Percentiles rank a stretch among this genome's conserved stretches.
These are phyloP conservation scores for Mnemiopsis leidyi DNA, from an alignment of 37 sponge, comb jelly and placozoan species.

Conservation along the genomic window DNA sequence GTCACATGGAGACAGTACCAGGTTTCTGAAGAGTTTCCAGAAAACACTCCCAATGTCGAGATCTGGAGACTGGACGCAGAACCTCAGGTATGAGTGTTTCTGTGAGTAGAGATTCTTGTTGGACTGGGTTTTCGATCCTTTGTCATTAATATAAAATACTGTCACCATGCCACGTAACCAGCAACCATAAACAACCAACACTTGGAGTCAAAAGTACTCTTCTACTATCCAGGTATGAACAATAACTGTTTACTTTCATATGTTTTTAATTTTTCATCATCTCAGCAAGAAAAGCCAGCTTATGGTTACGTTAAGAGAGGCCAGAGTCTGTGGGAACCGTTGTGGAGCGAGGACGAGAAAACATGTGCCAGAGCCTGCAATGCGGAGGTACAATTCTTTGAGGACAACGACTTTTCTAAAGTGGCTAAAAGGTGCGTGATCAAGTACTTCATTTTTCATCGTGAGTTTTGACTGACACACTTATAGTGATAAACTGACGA, in stretches of 20 bases:
- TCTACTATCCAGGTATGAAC: too few relatives aligned
- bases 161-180: too few relatives aligned
- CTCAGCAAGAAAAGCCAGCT: constrained; percentile 8
- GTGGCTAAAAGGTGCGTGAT: constrained; percentile 51
- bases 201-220: too few relatives aligned
- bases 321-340: neutral
- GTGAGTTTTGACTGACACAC: too few relatives aligned
- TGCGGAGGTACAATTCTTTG: constrained; percentile 54
- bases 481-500: too few relatives aligned
- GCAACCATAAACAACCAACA: too few relatives aligned
- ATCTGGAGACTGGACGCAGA: constrained; percentile 35
- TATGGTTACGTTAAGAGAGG: constrained; percentile 55
- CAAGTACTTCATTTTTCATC: too few relatives aligned
- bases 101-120: too few relatives aligned
- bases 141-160: too few relatives aligned
- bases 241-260: too few relatives aligned
- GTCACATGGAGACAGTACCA: constrained; percentile 56
- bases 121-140: too few relatives aligned
- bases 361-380: constrained; percentile 26
- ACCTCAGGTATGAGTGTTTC: neutral
- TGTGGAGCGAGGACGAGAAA: constrained; percentile 37
- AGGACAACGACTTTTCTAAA: constrained; percentile 53
- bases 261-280: too few relatives aligned
- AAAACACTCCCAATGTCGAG: constrained; percentile 59
- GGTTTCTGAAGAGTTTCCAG: neutral